These are phyloP conservation scores for Calypte anna DNA, from an alignment of 2,113 vertebrate species.

Conservation along the genomic window DNA sequence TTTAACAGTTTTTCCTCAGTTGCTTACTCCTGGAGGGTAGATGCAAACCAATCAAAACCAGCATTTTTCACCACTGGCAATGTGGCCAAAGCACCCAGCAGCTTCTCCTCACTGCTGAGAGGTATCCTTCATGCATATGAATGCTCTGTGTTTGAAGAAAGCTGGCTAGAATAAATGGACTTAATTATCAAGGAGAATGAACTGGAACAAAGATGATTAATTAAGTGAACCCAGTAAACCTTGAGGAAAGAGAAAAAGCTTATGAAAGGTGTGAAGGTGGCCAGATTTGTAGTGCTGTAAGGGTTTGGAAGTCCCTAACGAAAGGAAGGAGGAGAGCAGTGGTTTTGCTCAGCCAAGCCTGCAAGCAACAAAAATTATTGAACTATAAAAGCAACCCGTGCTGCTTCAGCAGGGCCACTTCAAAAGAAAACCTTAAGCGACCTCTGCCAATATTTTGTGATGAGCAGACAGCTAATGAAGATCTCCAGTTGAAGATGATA, in stretches of 20 bases:
- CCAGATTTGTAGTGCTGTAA: neutral
- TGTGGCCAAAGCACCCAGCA: neutral
- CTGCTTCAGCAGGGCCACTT: neutral
- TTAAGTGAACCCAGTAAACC: neutral
- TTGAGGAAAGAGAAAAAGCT: neutral
- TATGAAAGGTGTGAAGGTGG: neutral
- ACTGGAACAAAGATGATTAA: conserved; percentile 38
- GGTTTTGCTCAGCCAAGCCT: conserved; percentile 11
- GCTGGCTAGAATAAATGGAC: neutral
- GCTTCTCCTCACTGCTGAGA: neutral
- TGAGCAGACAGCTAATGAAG: neutral
- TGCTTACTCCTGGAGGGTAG: neutral
- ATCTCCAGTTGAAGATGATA: neutral
- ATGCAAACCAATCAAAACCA: neutral
- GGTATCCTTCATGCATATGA: neutral
- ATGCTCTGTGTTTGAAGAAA: neutral
- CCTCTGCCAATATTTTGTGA: neutral
- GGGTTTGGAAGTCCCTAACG: neutral
- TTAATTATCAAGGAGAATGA: conserved; percentile 40
- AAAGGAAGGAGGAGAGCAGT: neutral
- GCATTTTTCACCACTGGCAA: neutral
- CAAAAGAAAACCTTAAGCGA: neutral
- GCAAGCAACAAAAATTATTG: neutral
- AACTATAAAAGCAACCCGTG: neutral
- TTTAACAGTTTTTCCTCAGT: neutral